Evolutionary conservation across 1,140 invertebrate genomes (phyloP).

Genomic region (Trichonephila inaurata): DNA sequence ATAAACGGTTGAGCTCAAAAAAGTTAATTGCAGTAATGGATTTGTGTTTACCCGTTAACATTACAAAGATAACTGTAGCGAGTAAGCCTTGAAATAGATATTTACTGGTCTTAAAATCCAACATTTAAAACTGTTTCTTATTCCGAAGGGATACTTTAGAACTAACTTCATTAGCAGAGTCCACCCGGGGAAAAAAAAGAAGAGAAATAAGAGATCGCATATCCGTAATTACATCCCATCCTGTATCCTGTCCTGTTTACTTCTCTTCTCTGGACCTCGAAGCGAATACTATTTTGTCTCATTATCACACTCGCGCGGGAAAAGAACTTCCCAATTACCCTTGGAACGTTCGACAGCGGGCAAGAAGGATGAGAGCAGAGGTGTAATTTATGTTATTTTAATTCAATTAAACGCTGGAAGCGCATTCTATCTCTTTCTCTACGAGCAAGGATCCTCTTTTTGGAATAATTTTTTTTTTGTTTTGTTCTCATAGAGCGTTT

Average conservation of each 20-base stretch:
- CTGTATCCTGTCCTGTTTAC: conserved; percentile 21
- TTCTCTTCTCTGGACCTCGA: neutral
- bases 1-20: too few relatives aligned
- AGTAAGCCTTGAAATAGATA: neutral
- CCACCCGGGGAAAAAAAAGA: neutral
- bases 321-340: conserved; percentile 59
- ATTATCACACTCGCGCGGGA: neutral
- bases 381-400: conserved; percentile 35
- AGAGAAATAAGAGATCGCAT: conserved; percentile 1
- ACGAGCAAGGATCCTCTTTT: neutral
- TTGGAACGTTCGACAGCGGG: neutral
- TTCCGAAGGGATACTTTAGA: neutral
- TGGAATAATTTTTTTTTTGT: neutral
- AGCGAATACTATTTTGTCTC: neutral
- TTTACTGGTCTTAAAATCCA: neutral
- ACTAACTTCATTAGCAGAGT: neutral
- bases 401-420: conserved; percentile 40
- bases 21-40: too few relatives aligned
- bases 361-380: neutral
- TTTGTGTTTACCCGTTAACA: too few relatives aligned
- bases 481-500: neutral
- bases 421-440: neutral
- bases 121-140: neutral
- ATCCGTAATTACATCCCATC: conserved; percentile 11
- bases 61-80: too few relatives aligned